Percentiles rank a stretch among this genome's conserved stretches.
Evolutionary conservation across 1,140 invertebrate species (phyloP).

Genomic region (Heliconius melpomene): DNA sequence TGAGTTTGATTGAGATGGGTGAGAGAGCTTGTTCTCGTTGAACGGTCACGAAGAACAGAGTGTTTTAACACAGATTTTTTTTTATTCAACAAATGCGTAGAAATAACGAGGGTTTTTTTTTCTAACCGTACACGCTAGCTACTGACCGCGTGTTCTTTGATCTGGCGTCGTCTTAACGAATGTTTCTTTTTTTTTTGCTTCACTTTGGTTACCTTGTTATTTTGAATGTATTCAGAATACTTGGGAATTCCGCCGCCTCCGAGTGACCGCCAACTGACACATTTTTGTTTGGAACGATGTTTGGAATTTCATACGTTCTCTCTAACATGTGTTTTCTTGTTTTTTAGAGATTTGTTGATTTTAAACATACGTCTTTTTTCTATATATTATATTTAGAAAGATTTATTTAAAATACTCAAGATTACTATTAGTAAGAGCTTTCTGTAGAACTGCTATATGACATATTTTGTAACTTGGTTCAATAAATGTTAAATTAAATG

Average conservation of each 20-base stretch:
- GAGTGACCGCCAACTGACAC: conserved; percentile 6
- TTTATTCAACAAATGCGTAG: no score
- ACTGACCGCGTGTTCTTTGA: conserved; percentile 3
- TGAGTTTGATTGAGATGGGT: no score
- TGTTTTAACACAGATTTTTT: no score
- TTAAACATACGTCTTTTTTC: background rate
- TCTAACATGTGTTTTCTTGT: background rate
- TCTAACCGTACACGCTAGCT: background rate
- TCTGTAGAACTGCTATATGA: no score
- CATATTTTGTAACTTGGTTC: no score
- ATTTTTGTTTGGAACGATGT: conserved; percentile 6
- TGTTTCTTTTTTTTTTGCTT: background rate
- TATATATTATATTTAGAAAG: no score
- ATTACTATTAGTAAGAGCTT: no score
- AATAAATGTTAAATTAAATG: no score
- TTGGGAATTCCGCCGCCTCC: background rate
- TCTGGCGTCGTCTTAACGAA: conserved; percentile 7
- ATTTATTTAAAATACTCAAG: no score
- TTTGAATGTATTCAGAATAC: conserved; percentile 6
- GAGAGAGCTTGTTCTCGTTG: no score
- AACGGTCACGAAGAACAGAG: no score
- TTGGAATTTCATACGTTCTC: background rate
- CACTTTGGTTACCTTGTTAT: background rate
- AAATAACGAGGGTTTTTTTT: background rate
- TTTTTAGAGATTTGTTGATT: background rate